phyloP scores from a whole-genome alignment of 2,888 invertebrate genomes.

The Amorpha juglandis region DNA sequence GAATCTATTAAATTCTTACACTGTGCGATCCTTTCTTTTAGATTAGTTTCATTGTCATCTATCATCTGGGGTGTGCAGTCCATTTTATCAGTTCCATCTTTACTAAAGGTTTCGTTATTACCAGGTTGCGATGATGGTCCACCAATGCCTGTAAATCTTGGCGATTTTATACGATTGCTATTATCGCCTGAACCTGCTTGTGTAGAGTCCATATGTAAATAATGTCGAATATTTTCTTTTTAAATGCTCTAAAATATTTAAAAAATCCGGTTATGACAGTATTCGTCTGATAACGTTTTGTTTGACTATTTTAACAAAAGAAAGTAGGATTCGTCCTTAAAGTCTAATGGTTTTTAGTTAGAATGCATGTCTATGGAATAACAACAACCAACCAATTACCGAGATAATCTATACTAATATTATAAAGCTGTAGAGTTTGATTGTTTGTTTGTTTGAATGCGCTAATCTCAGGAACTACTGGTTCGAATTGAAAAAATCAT shows the following conservation, averaged over 20 bases:
- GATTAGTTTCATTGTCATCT: slow-evolving; percentile 64
- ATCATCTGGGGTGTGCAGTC: slow-evolving; percentile 45
- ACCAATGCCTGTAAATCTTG: not conserved
- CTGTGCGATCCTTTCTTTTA: slow-evolving; percentile 70
- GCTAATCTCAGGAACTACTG: too few species aligned
- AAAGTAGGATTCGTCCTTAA: too few species aligned
- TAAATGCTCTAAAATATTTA: not conserved
- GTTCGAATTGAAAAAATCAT: too few species aligned
- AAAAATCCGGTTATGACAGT: not conserved
- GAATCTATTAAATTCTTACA: slow-evolving; percentile 71
- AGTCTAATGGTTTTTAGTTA: too few species aligned
- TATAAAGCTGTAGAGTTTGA: too few species aligned
- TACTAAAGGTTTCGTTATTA: not conserved
- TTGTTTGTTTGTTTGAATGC: too few species aligned
- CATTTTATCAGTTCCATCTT: not conserved
- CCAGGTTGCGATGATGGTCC: slow-evolving; percentile 1
- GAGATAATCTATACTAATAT: too few species aligned
- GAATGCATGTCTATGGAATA: too few species aligned
- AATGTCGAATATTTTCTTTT: not conserved
- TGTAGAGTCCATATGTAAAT: slow-evolving; percentile 49
- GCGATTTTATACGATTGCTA: slow-evolving; percentile 31
- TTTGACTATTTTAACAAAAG: too few species aligned
- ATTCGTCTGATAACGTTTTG: too few species aligned
- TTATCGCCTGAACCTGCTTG: slow-evolving; percentile 62
- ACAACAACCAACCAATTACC: too few species aligned